Evolutionary conservation across 1,140 invertebrate species (phyloP).

Genomic region (Stegodyphus dumicola): DNA sequence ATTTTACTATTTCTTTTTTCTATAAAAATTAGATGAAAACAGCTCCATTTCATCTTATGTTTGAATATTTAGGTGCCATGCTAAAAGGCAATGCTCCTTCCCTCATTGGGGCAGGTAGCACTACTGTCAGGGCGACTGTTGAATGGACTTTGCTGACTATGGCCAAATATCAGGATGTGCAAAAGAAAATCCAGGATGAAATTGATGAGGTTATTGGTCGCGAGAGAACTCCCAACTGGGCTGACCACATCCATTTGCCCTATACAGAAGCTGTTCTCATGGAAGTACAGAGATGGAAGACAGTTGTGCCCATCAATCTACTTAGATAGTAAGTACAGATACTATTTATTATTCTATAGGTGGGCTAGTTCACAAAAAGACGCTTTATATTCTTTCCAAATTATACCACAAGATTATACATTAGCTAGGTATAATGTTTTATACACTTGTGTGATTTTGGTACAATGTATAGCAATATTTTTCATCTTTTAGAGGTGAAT

Average conservation of each 20-base stretch:
- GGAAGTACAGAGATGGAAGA: slow-evolving; percentile 65
- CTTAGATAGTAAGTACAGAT: slow-evolving; percentile 50
- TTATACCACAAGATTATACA: too few relatives aligned
- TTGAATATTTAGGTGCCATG: slow-evolving; percentile 31
- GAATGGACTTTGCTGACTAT: slow-evolving; percentile 67
- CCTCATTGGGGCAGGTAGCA: slow-evolving; percentile 66
- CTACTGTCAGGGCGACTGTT: slow-evolving; percentile 67
- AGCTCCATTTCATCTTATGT: too few relatives aligned
- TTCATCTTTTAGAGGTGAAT: too few relatives aligned
- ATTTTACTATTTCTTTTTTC: too few relatives aligned
- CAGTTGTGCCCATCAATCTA: slow-evolving; percentile 64
- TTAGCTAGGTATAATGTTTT: too few relatives aligned
- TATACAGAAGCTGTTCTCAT: slow-evolving; percentile 65
- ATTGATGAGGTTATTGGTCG: slow-evolving; percentile 65
- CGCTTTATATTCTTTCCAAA: too few relatives aligned
- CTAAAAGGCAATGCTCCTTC: slow-evolving; percentile 62
- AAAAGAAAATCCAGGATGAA: slow-evolving; percentile 65
- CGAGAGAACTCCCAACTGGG: slow-evolving; percentile 62
- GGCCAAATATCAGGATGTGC: slow-evolving; percentile 67
- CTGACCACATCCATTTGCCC: slow-evolving; percentile 63
- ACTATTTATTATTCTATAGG: too few relatives aligned
- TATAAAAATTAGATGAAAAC: too few relatives aligned
- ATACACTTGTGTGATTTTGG: too few relatives aligned
- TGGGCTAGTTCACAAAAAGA: too few relatives aligned
- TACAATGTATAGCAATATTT: too few relatives aligned